These are phyloP conservation scores for Vimba vimba DNA, from an alignment of 2,113 vertebrate species.

Conservation along the genomic window DNA sequence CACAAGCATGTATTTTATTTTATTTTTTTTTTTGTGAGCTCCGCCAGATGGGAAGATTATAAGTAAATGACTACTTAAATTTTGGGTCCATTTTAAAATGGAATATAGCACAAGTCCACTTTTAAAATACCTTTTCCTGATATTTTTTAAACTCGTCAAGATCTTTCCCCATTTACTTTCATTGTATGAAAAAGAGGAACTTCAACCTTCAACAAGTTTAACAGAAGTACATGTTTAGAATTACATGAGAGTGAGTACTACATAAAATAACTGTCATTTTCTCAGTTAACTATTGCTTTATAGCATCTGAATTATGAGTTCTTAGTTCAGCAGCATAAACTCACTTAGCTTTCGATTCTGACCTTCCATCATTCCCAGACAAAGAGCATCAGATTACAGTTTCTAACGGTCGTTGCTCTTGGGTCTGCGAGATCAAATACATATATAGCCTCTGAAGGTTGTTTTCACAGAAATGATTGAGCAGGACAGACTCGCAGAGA, in stretches of 20 bases:
- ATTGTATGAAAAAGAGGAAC: background rate
- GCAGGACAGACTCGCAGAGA: conserved; percentile 36
- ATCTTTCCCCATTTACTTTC: background rate
- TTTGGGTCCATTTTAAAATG: no score
- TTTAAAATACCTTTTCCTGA: background rate
- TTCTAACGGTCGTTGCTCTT: conserved; percentile 24
- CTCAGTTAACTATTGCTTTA: background rate
- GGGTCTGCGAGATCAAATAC: conserved; percentile 40
- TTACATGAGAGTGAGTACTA: background rate
- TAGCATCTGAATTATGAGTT: background rate
- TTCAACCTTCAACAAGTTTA: background rate
- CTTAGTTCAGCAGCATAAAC: conserved; percentile 3
- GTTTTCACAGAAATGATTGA: conserved; percentile 51
- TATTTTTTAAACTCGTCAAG: background rate
- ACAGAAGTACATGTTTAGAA: background rate
- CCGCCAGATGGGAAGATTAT: no score
- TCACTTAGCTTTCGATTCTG: conserved; percentile 12
- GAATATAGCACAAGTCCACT: background rate
- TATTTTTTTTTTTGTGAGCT: no score
- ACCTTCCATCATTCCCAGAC: background rate
- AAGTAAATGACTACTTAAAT: background rate
- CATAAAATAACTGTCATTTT: background rate
- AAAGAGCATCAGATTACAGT: conserved; percentile 4
- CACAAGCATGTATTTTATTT: background rate
- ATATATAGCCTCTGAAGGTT: conserved; percentile 49